A percentile compares a stretch with the other conserved stretches of the same genome.
phyloP scores from a whole-genome alignment of 2,888 invertebrate species.

The Anaspis maculata region DNA sequence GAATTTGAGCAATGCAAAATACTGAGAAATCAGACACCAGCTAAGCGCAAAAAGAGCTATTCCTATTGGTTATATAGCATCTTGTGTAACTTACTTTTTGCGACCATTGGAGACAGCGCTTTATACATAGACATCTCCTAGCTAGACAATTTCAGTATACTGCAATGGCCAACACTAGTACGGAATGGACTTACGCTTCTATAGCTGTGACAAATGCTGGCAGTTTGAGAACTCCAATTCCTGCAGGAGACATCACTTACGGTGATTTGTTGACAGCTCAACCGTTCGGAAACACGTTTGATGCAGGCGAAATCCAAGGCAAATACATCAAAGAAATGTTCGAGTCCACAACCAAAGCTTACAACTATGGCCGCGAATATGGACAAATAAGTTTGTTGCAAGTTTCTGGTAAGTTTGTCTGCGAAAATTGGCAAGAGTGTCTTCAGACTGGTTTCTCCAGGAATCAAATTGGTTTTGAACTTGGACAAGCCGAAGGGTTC shows the following conservation, averaged over 20 bases:
- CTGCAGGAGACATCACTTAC: slow-evolving; percentile 60
- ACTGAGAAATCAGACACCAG: too few relatives aligned
- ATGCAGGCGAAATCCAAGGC: slow-evolving; percentile 63
- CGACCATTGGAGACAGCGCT: too few relatives aligned
- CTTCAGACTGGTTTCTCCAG: too few relatives aligned
- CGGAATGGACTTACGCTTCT: slow-evolving; percentile 58
- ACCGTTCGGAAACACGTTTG: slow-evolving; percentile 71
- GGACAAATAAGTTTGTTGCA: slow-evolving; percentile 50
- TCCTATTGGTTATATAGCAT: too few relatives aligned
- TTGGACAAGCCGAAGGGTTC: slow-evolving; percentile 49
- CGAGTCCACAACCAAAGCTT: slow-evolving; percentile 46
- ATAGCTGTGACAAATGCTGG: slow-evolving; percentile 61
- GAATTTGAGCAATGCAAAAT: too few relatives aligned
- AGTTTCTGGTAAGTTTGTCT: slow-evolving; percentile 47
- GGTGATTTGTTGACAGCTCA: slow-evolving; percentile 59
- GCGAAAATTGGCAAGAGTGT: too few relatives aligned
- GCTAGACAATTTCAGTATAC: too few relatives aligned
- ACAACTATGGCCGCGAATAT: slow-evolving; percentile 37
- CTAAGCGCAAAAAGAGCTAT: too few relatives aligned
- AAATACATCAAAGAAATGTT: slow-evolving; percentile 53
- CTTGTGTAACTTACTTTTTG: too few relatives aligned
- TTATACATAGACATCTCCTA: too few relatives aligned
- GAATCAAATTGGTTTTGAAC: slow-evolving; percentile 55
- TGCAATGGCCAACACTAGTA: slow-evolving; percentile 39
- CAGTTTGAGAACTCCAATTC: slow-evolving; percentile 57